These are phyloP conservation scores for Hestina assimilis DNA, from an alignment of 1,140 invertebrate species.

Conservation along the genomic window DNA sequence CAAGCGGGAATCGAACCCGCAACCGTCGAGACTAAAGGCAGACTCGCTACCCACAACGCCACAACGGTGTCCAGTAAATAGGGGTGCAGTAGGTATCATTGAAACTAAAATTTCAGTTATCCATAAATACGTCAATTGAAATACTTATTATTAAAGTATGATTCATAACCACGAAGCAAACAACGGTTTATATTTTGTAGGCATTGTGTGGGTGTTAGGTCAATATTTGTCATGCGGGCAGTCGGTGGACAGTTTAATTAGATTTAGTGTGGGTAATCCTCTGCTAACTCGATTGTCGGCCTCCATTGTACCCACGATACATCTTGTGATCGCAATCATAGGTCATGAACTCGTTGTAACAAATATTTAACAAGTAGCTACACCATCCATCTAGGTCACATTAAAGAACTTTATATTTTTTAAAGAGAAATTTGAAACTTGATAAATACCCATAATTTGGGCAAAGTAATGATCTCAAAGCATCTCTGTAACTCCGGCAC, in stretches of 20 bases:
- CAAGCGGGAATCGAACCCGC: no score
- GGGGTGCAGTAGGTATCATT: no score
- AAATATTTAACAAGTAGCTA: constrained; percentile 2
- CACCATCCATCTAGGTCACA: no score
- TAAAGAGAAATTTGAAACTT: no score
- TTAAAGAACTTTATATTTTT: no score
- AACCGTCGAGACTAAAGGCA: no score
- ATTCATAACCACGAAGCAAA: constrained; percentile 9
- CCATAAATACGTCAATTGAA: not conserved
- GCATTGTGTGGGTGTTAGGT: constrained; percentile 13
- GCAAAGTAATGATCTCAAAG: no score
- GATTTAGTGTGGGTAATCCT: constrained; percentile 20
- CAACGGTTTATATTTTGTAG: constrained; percentile 16
- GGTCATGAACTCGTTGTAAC: constrained; percentile 26
- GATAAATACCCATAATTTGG: no score
- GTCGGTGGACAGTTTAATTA: constrained; percentile 14
- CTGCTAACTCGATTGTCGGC: constrained; percentile 15
- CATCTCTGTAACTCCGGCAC: no score
- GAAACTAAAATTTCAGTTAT: no score
- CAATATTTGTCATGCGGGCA: constrained; percentile 24
- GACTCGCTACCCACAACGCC: no score
- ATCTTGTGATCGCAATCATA: constrained; percentile 25
- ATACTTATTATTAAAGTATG: not conserved
- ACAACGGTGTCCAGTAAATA: no score
- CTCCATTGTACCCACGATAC: constrained; percentile 8